A percentile compares a stretch with the other conserved stretches of the same genome.
phyloP scores from a whole-genome alignment of 2,113 vertebrate genomes.

The Pachyramphus minor region DNA sequence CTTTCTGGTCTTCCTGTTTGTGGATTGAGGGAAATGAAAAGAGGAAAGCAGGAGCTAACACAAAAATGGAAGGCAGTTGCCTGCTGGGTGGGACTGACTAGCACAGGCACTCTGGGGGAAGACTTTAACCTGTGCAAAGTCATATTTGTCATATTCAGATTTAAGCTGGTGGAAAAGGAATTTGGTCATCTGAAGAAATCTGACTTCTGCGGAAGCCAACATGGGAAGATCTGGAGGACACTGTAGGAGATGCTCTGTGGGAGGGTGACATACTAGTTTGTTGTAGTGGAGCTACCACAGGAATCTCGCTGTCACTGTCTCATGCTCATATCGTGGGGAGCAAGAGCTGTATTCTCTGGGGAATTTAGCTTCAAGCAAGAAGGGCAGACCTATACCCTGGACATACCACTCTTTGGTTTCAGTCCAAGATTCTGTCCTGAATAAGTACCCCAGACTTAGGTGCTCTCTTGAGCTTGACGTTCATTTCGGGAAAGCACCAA shows the following conservation, averaged over 20 bases:
- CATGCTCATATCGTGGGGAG: neutral
- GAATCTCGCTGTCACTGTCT: neutral
- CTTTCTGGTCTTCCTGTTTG: neutral
- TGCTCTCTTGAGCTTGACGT: neutral
- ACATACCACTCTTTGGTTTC: neutral
- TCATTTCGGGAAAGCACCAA: neutral
- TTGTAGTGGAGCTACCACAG: neutral
- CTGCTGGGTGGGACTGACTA: neutral
- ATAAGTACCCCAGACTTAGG: neutral
- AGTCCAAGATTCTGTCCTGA: neutral
- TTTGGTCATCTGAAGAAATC: neutral
- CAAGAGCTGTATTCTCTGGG: neutral
- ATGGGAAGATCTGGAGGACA: neutral
- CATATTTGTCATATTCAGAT: neutral
- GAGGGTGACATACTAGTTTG: neutral
- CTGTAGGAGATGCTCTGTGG: neutral
- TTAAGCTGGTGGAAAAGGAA: neutral
- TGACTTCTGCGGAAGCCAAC: neutral
- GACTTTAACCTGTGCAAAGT: neutral
- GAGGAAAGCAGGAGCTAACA: neutral
- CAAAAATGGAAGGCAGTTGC: neutral
- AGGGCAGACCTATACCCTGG: neutral
- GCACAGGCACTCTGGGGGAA: neutral
- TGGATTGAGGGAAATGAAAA: neutral
- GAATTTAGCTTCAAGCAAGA: neutral